A percentile compares a stretch with the other conserved stretches of the same genome.
Evolutionary conservation across 2,113 vertebrate genomes (phyloP).

Genomic region (Hypomesus transpacificus): DNA sequence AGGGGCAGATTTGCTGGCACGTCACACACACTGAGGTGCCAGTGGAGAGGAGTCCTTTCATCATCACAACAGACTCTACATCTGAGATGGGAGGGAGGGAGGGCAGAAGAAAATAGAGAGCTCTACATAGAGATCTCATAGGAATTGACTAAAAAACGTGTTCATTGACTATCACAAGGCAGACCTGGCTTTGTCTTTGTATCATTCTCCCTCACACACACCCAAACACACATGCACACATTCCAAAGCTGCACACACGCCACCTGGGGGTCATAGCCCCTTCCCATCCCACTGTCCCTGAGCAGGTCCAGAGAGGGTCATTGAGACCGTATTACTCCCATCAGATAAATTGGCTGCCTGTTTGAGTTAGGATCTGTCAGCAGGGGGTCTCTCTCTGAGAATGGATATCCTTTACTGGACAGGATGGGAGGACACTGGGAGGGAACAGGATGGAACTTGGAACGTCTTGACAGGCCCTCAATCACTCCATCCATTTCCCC

Average conservation of each 20-base stretch:
- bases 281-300: conserved; percentile 33
- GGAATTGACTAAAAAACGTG: conserved; percentile 9
- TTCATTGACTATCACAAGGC: too few species aligned
- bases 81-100: conserved; percentile 28
- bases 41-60: conserved; percentile 44
- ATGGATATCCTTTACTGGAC: conserved; percentile 9
- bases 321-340: conserved; percentile 7
- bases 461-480: conserved; percentile 40
- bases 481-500: conserved; percentile 28
- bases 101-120: conserved; percentile 9
- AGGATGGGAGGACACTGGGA: conserved; percentile 18
- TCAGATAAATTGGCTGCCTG: conserved; percentile 38
- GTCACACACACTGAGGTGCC: conserved; percentile 26
- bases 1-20: conserved; percentile 20
- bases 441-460: conserved; percentile 33
- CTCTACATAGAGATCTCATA: conserved; percentile 25
- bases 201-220: not conserved
- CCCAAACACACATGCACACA: not conserved
- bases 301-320: conserved; percentile 19
- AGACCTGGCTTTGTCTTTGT: too few species aligned
- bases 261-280: conserved; percentile 19
- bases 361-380: conserved; percentile 46
- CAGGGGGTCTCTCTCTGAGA: not conserved
- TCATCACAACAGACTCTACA: conserved; percentile 36
- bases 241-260: not conserved